Evolutionary conservation across 2,888 invertebrate species (phyloP).

Genomic region (Chaetoderma sp.): DNA sequence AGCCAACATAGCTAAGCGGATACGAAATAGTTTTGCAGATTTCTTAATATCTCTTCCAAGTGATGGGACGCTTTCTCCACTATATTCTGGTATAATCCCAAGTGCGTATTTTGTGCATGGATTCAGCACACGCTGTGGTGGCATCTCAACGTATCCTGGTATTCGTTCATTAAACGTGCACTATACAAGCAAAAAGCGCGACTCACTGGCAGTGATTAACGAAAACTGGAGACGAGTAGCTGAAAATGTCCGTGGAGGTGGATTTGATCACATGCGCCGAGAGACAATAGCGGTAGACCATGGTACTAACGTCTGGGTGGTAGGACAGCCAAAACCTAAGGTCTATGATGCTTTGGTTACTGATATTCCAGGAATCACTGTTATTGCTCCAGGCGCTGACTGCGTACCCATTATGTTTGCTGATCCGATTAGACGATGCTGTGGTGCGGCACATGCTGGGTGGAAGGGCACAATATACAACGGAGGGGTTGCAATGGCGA

Average conservation of each 20-base stretch:
- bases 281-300: constrained; percentile 31
- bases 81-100: constrained; percentile 29
- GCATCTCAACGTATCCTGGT: constrained; percentile 35
- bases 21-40: neutral
- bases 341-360: constrained; percentile 42
- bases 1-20: neutral
- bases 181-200: constrained; percentile 38
- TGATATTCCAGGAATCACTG: constrained; percentile 32
- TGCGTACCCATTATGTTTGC: constrained; percentile 45
- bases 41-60: neutral
- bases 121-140: constrained; percentile 41
- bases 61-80: constrained; percentile 2
- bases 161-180: constrained; percentile 42
- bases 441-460: constrained; percentile 47
- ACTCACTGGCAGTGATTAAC: constrained; percentile 37
- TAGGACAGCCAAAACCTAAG: constrained; percentile 31
- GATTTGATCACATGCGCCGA: constrained; percentile 21
- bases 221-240: constrained; percentile 43
- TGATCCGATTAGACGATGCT: constrained; percentile 39
- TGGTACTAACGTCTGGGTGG: constrained; percentile 38
- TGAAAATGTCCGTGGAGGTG: constrained; percentile 4
- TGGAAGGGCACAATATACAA: constrained; percentile 41
- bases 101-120: constrained; percentile 36
- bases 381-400: constrained; percentile 49
- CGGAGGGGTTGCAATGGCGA: constrained; percentile 28